Percentiles rank a stretch among this genome's conserved stretches.
Evolutionary conservation across 1,140 invertebrate species (phyloP).

Genomic region (Ectropis grisescens): DNA sequence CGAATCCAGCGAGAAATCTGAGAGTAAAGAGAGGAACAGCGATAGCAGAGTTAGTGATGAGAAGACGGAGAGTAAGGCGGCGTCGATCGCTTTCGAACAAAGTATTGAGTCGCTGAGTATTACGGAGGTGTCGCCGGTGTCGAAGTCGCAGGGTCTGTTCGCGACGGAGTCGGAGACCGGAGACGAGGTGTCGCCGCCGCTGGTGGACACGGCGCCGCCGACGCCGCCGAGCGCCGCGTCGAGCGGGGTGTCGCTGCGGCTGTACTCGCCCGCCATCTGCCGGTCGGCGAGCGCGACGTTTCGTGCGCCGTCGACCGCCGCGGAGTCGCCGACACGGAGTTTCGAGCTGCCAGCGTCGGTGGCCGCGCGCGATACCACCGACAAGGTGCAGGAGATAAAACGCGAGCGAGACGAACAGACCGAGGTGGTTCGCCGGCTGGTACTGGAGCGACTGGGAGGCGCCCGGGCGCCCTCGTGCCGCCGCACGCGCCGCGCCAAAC

Average conservation of each 20-base stretch:
- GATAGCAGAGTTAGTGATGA: too few species aligned
- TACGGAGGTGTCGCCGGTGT: slow-evolving; percentile 34
- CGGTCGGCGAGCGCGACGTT: slow-evolving; percentile 44
- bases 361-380: slow-evolving; percentile 22
- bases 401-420: slow-evolving; percentile 50
- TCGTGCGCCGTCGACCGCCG: slow-evolving; percentile 20
- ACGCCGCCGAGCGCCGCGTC: slow-evolving; percentile 17
- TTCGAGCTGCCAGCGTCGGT: slow-evolving; percentile 22
- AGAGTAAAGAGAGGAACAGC: background rate
- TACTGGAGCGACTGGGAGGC: slow-evolving; percentile 39
- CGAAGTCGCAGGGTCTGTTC: background rate
- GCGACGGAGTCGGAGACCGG: slow-evolving; percentile 12
- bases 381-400: slow-evolving; percentile 50
- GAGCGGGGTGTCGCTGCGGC: slow-evolving; percentile 23
- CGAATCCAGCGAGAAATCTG: slow-evolving; percentile 1
- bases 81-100: slow-evolving; percentile 1
- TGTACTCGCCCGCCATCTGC: slow-evolving; percentile 44
- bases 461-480: slow-evolving; percentile 18
- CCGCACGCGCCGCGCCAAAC: slow-evolving; percentile 18
- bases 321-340: slow-evolving; percentile 18
- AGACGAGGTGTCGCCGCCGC: slow-evolving; percentile 18
- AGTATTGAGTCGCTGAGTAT: slow-evolving; percentile 53
- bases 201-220: slow-evolving; percentile 14
- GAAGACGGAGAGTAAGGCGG: slow-evolving; percentile 3
- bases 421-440: slow-evolving; percentile 41